Conservation (phyloP, 1,140 invertebrate species). For the Brachionus koreanus region DNA sequence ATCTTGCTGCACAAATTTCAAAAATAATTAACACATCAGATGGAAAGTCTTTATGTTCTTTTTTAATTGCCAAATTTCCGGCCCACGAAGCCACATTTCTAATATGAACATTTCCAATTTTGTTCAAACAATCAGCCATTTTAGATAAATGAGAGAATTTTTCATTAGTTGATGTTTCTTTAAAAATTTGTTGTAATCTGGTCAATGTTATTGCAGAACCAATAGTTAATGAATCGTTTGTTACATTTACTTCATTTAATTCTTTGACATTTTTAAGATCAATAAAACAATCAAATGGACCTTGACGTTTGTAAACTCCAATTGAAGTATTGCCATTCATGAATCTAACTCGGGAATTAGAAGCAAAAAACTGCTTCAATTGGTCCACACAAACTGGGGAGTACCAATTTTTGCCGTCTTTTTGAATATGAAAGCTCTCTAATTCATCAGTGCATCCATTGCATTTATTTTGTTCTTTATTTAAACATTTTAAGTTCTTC, state of each 20-base stretch:
- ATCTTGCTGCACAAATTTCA: background rate
- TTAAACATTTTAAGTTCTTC: background rate
- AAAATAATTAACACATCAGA: constrained; percentile 56
- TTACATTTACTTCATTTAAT: background rate
- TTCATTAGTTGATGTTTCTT: background rate
- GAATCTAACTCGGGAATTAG: background rate
- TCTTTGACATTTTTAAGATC: background rate
- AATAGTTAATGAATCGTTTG: background rate
- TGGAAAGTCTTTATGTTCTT: constrained; percentile 67
- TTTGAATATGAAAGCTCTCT: background rate
- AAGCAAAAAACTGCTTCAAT: background rate
- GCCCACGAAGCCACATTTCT: constrained; percentile 62
- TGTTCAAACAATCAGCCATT: constrained; percentile 17
- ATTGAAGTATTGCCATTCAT: constrained; percentile 33
- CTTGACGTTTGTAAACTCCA: constrained; percentile 23
- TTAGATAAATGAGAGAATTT: background rate
- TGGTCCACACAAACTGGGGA: background rate
- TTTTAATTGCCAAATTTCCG: constrained; percentile 75
- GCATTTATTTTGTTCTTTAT: background rate
- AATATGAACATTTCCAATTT: constrained; percentile 17
- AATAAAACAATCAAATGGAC: background rate
- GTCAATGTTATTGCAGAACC: background rate
- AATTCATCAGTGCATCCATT: background rate
- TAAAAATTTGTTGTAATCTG: background rate
- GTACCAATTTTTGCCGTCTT: background rate